Evolutionary conservation across 1,140 invertebrate genomes (phyloP).

Genomic region (Philopotamus ludificatus): DNA sequence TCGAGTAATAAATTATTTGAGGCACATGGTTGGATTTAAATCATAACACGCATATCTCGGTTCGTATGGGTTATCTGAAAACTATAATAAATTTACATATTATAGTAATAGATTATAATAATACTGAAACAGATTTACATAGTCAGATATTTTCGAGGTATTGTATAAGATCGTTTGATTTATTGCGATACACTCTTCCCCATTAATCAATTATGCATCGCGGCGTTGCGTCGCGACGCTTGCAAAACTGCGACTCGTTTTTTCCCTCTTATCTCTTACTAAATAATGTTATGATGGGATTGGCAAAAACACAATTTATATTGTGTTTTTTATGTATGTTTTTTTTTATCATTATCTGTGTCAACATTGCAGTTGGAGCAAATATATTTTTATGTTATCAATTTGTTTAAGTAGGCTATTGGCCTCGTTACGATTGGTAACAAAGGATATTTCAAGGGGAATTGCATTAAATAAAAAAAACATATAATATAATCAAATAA

Average conservation of each 20-base stretch:
- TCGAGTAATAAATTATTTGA: too few species aligned
- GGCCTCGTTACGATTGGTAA: conserved; percentile 19
- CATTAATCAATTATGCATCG: too few species aligned
- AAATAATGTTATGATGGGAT: neutral
- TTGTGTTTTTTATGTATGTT: neutral
- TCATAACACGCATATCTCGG: too few species aligned
- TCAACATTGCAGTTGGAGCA: conserved; percentile 18
- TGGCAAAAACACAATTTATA: neutral
- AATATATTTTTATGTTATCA: conserved; percentile 25
- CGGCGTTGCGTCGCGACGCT: neutral
- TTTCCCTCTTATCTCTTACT: neutral
- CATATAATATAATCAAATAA: too few species aligned
- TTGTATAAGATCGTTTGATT: too few species aligned
- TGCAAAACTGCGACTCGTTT: neutral
- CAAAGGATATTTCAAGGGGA: conserved; percentile 28
- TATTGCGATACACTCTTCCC: too few species aligned
- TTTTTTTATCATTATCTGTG: conserved; percentile 7
- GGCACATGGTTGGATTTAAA: too few species aligned
- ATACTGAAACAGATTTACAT: too few species aligned
- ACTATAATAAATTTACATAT: too few species aligned
- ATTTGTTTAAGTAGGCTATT: conserved; percentile 25
- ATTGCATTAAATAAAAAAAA: conserved; percentile 22
- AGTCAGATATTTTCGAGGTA: too few species aligned
- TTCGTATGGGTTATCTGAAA: too few species aligned
- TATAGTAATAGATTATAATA: too few species aligned